Evolutionary conservation across 2,888 invertebrate genomes (phyloP), one percentile per base, ranked within the genome.

Genomic region (Dinocampus coccinellae): DNA sequence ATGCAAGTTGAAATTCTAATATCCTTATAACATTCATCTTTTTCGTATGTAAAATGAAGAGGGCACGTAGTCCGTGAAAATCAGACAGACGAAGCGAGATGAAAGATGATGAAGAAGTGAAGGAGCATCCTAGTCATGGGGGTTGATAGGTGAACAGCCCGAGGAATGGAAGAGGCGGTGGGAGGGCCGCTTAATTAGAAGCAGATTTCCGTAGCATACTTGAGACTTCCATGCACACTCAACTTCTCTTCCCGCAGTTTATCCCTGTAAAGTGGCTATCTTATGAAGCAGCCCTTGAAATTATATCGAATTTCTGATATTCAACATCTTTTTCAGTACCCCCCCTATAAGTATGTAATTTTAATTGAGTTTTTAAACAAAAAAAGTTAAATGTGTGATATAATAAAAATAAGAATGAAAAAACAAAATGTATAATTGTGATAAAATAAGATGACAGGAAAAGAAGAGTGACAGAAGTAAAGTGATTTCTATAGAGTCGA

Each of bases 191-290:
- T 87, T 87, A 87, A 87, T 87, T 87, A 87, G 87, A 87, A 82
- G 80, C 85, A 86, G 87, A 85, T 86, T 85, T 86, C 85, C 86
- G 83, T 84, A 83, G 83, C 84, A 85, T 85, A 84, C 85, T 87
- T 81, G 83, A 85, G 86, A 86, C 85, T 86, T 85, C 86, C 80
- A 79, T 76, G 77, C 78, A 78, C 74, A 80, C 80, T 81, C 82
- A 83, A 84, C 79, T 85, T 85, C 82, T 82, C 84, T 83, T 81
- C 80, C 79, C 79, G 79, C 82, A 83, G 83, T 85, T 86, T 85
- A 84, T 85, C 83, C 82, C 79, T 78, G 82, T 82, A 84, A 85
- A 87, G 85, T 85, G 85, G 84, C 85, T 82, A 82, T 82, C 84
- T 82, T 77, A 73, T 16, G 16, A 78, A 82, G 82, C 82, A 81